Evolutionary conservation across 2,797 vertebrate species (phyloP).

Genomic region (Tauraco hartlaubi): DNA sequence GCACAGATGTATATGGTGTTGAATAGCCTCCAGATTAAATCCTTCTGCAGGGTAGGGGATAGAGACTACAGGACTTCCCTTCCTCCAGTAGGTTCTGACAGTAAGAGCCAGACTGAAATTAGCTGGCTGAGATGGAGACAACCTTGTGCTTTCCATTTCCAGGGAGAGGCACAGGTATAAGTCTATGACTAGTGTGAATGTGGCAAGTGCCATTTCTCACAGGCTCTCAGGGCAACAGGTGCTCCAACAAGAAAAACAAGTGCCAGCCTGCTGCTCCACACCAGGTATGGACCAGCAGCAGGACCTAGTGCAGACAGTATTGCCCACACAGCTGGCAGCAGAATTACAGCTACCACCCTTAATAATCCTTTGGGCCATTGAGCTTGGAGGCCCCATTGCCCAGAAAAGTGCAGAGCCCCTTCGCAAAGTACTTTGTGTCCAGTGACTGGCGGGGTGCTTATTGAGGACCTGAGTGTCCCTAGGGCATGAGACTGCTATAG

Average conservation of each 20-base stretch:
- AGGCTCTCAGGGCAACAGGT: not conserved
- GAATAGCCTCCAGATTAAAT: not conserved
- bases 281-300: not conserved
- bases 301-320: fast-evolving
- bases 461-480: fast-evolving
- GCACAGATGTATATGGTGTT: not conserved
- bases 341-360: not conserved
- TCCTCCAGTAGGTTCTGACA: not conserved
- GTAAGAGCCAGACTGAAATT: not conserved
- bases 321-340: not conserved
- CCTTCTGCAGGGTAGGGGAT: not conserved
- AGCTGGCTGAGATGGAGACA: not conserved
- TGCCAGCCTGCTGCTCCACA: not conserved
- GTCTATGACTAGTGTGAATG: not conserved
- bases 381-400: not conserved
- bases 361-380: not conserved
- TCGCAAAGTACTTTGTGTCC: not conserved
- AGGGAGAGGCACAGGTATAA: not conserved
- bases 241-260: not conserved
- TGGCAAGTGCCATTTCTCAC: not conserved
- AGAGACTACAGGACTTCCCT: not conserved
- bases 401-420: not conserved
- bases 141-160: not conserved
- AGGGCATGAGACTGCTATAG: not conserved
- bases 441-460: not conserved